These are phyloP conservation scores for Orussus abietinus DNA, from an alignment of 1,140 invertebrate species.

Conservation along the genomic window DNA sequence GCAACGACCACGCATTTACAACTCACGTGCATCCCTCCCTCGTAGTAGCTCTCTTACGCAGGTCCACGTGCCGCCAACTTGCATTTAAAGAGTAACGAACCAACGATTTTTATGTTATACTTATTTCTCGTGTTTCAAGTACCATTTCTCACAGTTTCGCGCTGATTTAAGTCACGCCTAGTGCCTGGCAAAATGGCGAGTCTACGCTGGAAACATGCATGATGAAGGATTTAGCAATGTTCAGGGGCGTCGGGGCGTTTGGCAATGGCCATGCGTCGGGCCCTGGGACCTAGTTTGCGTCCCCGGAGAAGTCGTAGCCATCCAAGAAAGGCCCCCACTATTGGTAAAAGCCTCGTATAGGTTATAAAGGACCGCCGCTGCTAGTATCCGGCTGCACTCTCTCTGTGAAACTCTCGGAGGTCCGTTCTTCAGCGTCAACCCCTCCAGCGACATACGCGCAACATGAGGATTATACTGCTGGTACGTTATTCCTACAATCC, in stretches of 20 bases:
- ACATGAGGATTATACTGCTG: conserved; percentile 51
- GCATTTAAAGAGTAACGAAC: conserved; percentile 12
- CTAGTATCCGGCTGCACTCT: conserved; percentile 50
- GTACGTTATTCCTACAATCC: conserved; percentile 40
- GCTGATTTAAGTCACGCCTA: neutral
- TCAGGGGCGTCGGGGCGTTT: conserved; percentile 27
- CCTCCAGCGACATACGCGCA: conserved; percentile 24
- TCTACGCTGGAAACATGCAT: too few relatives aligned
- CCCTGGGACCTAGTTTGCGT: conserved; percentile 4
- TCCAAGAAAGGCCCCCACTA: conserved; percentile 30
- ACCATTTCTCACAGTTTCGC: neutral
- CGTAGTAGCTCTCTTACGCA: conserved; percentile 12
- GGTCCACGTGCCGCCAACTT: conserved; percentile 6
- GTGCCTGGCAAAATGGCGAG: conserved; percentile 11
- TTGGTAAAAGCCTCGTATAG: conserved; percentile 38
- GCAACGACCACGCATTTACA: too few relatives aligned
- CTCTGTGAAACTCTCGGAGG: conserved; percentile 50
- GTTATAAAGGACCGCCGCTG: conserved; percentile 51
- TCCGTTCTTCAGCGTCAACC: conserved; percentile 30
- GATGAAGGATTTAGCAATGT: conserved; percentile 30
- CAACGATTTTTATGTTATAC: conserved; percentile 9
- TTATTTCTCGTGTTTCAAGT: neutral
- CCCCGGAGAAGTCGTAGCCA: conserved; percentile 18
- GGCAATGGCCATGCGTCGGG: conserved; percentile 36
- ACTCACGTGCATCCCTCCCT: too few relatives aligned